phyloP scores from a whole-genome alignment of 37 sponge, comb jelly and placozoan genomes.

The Axinella damicornis region DNA sequence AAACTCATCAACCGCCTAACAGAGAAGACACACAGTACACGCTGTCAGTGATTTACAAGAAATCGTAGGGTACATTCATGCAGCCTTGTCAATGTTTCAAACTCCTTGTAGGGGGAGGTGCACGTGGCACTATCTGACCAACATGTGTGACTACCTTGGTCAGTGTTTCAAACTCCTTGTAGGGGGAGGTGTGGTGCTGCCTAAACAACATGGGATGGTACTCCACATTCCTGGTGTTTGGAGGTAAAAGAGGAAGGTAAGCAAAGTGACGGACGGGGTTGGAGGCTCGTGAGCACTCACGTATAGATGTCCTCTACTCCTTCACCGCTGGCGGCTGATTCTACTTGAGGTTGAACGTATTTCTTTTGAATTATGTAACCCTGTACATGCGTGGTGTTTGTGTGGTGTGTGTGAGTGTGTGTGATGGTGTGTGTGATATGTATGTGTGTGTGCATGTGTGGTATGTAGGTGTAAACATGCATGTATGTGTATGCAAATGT shows the following conservation, averaged over 20 bases:
- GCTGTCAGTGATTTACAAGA: too few relatives aligned
- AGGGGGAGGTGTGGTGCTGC: constrained; percentile 63
- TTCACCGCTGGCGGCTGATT: background rate
- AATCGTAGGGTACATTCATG: background rate
- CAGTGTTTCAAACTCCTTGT: constrained; percentile 62
- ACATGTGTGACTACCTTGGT: constrained; percentile 46
- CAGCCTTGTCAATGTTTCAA: constrained; percentile 70
- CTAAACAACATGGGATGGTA: constrained; percentile 88
- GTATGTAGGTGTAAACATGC: too few relatives aligned
- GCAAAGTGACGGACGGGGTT: too few relatives aligned
- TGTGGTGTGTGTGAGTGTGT: background rate
- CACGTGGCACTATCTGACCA: background rate
- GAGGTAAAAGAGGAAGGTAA: too few relatives aligned
- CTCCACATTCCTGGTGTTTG: constrained; percentile 73
- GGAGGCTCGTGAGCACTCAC: background rate
- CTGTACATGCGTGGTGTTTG: constrained; percentile 21
- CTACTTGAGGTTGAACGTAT: constrained; percentile 32
- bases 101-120: constrained; percentile 47
- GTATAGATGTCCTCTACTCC: constrained; percentile 14
- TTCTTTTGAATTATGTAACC: constrained; percentile 69
- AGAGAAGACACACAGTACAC: background rate
- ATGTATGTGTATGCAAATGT: too few relatives aligned
- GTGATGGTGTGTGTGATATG: background rate
- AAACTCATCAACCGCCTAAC: constrained; percentile 92
- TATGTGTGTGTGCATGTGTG: background rate